Percentiles rank a stretch among this genome's conserved stretches.
Evolutionary conservation across 1,140 invertebrate genomes (phyloP).

Genomic region (Caenorhabditis inopinata): DNA sequence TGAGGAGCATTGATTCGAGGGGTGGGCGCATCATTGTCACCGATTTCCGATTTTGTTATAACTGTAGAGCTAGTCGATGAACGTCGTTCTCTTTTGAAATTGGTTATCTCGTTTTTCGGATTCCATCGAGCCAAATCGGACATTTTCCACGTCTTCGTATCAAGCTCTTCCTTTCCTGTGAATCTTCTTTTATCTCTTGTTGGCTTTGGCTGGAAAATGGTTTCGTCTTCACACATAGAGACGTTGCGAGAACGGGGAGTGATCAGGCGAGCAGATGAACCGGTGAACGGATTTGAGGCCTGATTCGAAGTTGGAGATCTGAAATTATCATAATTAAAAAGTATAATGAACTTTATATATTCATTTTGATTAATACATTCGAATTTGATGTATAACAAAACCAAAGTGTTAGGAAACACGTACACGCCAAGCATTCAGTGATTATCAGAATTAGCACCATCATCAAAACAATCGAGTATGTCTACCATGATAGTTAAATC

Average conservation of each 20-base stretch:
- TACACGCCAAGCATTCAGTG: no score
- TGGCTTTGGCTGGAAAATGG: background rate
- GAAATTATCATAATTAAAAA: background rate
- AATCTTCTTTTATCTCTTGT: background rate
- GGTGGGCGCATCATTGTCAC: background rate
- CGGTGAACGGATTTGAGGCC: background rate
- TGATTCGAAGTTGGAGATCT: background rate
- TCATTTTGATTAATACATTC: no score
- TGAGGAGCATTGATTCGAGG: slow-evolving; percentile 30
- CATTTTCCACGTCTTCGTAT: slow-evolving; percentile 40
- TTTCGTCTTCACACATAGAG: background rate
- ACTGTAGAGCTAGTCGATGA: background rate
- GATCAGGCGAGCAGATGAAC: background rate
- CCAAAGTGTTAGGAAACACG: no score
- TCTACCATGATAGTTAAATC: no score
- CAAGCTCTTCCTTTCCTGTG: slow-evolving; percentile 36
- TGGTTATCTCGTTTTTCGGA: slow-evolving; percentile 21
- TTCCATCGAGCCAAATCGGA: slow-evolving; percentile 39
- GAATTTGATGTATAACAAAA: no score
- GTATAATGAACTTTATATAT: no score
- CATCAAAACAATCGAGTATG: no score
- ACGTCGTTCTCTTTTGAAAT: background rate
- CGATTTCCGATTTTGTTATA: background rate
- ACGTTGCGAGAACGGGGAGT: slow-evolving; percentile 14
- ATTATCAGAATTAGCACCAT: no score